Conservation (phyloP, 2,797 vertebrate species). For the Leptoclinus maculatus region DNA sequence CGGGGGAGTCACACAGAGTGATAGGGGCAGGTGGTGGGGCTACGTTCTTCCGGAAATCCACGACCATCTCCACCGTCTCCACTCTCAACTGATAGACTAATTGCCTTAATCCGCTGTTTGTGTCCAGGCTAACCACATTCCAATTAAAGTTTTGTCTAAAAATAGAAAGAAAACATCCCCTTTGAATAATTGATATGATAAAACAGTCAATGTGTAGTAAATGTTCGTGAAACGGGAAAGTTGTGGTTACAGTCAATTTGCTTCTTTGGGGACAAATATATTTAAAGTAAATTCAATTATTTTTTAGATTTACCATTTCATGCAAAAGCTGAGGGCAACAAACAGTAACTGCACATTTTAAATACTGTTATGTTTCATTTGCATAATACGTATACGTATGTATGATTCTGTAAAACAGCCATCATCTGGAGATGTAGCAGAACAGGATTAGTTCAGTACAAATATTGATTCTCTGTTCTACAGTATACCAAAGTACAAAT, state of each 20-base stretch:
- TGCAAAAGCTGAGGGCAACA: background rate
- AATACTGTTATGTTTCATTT: slow-evolving; percentile 29
- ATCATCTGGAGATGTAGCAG: background rate
- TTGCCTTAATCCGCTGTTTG: background rate
- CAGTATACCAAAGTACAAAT: slow-evolving; percentile 1
- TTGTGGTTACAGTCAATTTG: too few species aligned
- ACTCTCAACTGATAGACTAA: background rate
- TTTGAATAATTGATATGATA: background rate
- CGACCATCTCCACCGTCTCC: too few species aligned
- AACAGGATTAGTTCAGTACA: slow-evolving; percentile 33
- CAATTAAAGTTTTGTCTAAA: slow-evolving; percentile 1
- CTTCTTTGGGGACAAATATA: too few species aligned
- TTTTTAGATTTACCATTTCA: background rate
- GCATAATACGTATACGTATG: slow-evolving; percentile 13
- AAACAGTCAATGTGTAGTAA: background rate
- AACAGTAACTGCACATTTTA: background rate
- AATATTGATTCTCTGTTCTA: slow-evolving; percentile 34
- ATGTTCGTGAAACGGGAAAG: background rate
- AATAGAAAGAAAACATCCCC: background rate
- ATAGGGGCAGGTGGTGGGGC: too few species aligned
- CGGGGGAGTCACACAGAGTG: too few species aligned
- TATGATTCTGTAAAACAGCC: slow-evolving; percentile 11
- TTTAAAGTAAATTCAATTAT: background rate
- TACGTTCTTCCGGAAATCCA: too few species aligned
- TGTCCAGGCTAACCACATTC: background rate